A percentile compares a stretch with the other conserved stretches of the same genome.
These are phyloP conservation scores for Pogonophryne albipinna DNA, from an alignment of 2,797 vertebrate species.

Conservation along the genomic window DNA sequence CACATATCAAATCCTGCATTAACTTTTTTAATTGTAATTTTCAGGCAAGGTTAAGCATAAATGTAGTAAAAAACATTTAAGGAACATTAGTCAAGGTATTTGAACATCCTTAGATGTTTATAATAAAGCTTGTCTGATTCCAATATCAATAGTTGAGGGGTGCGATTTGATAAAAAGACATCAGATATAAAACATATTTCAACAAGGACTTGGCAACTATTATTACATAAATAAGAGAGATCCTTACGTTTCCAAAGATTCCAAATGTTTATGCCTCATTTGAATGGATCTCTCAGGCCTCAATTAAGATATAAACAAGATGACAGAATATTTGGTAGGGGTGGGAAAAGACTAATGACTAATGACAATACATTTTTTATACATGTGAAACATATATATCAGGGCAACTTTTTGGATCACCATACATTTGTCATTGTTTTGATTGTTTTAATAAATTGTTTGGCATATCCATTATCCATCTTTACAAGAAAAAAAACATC, in stretches of 20 bases:
- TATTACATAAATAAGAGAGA: not conserved
- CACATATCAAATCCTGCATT: too few relatives aligned
- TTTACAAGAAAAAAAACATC: too few relatives aligned
- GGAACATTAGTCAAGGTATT: not conserved
- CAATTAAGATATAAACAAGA: not conserved
- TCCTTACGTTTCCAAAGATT: not conserved
- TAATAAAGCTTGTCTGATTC: not conserved
- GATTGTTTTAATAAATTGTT: too few relatives aligned
- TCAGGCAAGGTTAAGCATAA: too few relatives aligned
- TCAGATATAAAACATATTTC: not conserved
- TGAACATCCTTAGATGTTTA: not conserved
- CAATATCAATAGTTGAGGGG: not conserved
- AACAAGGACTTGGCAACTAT: not conserved
- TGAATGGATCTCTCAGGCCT: not conserved
- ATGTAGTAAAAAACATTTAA: not conserved
- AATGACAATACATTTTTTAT: too few relatives aligned
- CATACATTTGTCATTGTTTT: too few relatives aligned
- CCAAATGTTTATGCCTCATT: not conserved
- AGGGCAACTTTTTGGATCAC: too few relatives aligned
- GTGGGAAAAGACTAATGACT: too few relatives aligned
- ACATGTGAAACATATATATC: too few relatives aligned
- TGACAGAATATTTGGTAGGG: not conserved
- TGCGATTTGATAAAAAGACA: too few relatives aligned
- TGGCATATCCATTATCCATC: too few relatives aligned
- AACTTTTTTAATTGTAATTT: too few relatives aligned